A percentile compares a stretch with the other conserved stretches of the same genome.
phyloP scores from a whole-genome alignment of 2,888 invertebrate genomes.

The Dryobotodes eremita region DNA sequence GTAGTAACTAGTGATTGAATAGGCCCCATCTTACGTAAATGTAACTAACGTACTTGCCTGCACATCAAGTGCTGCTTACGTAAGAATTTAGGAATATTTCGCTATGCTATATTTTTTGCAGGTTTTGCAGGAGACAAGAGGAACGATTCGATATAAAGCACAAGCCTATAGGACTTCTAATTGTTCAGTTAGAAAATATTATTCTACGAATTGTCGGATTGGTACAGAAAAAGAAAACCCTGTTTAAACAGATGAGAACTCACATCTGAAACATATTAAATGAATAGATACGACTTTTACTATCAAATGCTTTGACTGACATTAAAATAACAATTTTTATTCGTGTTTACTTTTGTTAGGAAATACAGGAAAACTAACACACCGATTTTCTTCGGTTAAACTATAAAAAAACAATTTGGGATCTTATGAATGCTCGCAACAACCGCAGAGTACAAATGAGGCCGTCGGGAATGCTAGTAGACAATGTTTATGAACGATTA shows the following conservation, averaged over 20 bases:
- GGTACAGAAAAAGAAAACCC: neutral
- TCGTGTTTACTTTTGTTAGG: slow-evolving; percentile 40
- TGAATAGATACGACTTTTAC: slow-evolving; percentile 5
- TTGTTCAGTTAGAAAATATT: neutral
- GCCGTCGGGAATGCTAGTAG: slow-evolving; percentile 66
- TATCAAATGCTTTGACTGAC: slow-evolving; percentile 18
- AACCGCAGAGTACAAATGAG: slow-evolving; percentile 64
- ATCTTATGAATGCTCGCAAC: slow-evolving; percentile 50
- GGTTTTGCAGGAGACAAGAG: slow-evolving; percentile 14
- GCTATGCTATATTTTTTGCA: slow-evolving; percentile 54
- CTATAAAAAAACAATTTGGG: slow-evolving; percentile 51
- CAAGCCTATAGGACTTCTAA: neutral
- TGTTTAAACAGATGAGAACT: slow-evolving; percentile 14
- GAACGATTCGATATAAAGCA: neutral
- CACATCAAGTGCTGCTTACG: slow-evolving; percentile 80
- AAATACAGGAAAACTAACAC: slow-evolving; percentile 36
- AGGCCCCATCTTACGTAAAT: slow-evolving; percentile 87
- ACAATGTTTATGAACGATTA: slow-evolving; percentile 72
- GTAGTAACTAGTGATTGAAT: slow-evolving; percentile 84
- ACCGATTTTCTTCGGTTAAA: slow-evolving; percentile 46
- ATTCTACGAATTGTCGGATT: neutral
- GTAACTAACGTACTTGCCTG: slow-evolving; percentile 82
- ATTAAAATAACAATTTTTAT: slow-evolving; percentile 41
- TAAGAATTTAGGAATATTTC: slow-evolving; percentile 77
- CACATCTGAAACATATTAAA: slow-evolving; percentile 16